Percentiles rank a stretch among this genome's conserved stretches.
These are phyloP conservation scores for Anorthoa munda DNA, from an alignment of 2,888 invertebrate genomes.

Conservation along the genomic window DNA sequence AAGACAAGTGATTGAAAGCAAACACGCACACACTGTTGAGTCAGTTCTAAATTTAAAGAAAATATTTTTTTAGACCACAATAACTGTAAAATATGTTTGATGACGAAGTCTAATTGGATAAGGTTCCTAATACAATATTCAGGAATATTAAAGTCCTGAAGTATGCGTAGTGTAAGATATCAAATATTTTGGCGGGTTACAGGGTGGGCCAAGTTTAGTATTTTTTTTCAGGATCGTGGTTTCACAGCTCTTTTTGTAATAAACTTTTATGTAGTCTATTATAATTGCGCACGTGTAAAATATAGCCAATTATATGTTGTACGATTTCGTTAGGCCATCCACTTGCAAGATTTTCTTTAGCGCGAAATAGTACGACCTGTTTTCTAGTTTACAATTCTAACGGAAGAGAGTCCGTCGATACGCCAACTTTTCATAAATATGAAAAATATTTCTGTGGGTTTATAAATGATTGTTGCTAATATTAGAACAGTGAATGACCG, in stretches of 20 bases:
- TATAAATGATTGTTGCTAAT: slow-evolving; percentile 40
- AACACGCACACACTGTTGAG: slow-evolving; percentile 40
- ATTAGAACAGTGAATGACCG: slow-evolving; percentile 63
- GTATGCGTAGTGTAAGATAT: not conserved
- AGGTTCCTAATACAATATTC: not conserved
- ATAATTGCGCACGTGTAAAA: not conserved
- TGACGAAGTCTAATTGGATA: slow-evolving; percentile 5
- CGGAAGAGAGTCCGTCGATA: not conserved
- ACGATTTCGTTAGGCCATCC: not conserved
- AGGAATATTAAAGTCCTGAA: not conserved
- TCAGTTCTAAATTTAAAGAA: slow-evolving; percentile 13
- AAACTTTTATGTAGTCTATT: not conserved
- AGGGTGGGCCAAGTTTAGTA: not conserved
- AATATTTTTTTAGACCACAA: not conserved
- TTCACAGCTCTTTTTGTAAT: slow-evolving; percentile 1
- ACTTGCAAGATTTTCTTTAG: not conserved
- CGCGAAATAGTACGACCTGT: not conserved
- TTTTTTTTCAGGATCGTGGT: not conserved
- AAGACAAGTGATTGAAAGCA: slow-evolving; percentile 54
- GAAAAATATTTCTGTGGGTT: slow-evolving; percentile 11
- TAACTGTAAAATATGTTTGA: not conserved
- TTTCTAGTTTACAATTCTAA: slow-evolving; percentile 1
- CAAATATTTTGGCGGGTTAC: not conserved
- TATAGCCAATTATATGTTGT: not conserved
- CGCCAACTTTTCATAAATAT: slow-evolving; percentile 9